Evolutionary conservation across 1,140 invertebrate genomes (phyloP).

Genomic region (Chrysomallon squamiferum): DNA sequence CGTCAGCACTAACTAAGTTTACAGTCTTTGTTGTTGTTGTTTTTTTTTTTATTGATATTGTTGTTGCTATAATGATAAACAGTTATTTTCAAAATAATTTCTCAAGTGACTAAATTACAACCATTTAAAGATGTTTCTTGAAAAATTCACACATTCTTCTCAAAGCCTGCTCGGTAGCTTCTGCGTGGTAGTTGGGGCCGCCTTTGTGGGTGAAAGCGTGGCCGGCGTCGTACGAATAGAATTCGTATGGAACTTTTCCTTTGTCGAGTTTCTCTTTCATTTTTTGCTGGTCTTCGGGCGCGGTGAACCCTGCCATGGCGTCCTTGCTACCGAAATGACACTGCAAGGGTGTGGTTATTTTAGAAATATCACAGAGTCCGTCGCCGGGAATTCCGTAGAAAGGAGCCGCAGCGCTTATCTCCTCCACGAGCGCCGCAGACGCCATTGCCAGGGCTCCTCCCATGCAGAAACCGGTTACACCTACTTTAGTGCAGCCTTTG

Average conservation of each 20-base stretch:
- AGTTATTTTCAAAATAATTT: too few species aligned
- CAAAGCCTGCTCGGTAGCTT: conserved; percentile 5
- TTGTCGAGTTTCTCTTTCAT: conserved; percentile 21
- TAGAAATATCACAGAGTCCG: conserved; percentile 40
- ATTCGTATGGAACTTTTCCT: conserved; percentile 18
- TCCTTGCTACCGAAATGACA: conserved; percentile 53
- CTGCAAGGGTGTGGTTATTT: conserved; percentile 49
- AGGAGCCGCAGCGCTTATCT: conserved; percentile 47
- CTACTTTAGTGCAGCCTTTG: conserved; percentile 31
- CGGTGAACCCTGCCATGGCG: conserved; percentile 28
- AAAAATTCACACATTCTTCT: conserved; percentile 19
- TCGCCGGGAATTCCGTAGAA: conserved; percentile 54
- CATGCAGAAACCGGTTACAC: conserved; percentile 58
- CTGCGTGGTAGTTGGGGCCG: conserved; percentile 19
- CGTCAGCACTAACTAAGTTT: too few species aligned
- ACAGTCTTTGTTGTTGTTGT: too few species aligned
- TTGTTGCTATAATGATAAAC: too few species aligned
- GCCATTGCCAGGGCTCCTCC: conserved; percentile 54
- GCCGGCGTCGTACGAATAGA: conserved; percentile 20
- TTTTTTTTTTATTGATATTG: too few species aligned
- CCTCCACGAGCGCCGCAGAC: conserved; percentile 36
- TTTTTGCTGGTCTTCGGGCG: conserved; percentile 17
- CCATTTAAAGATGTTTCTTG: conserved; percentile 8
- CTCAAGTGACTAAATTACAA: too few species aligned
- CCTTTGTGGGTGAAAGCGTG: conserved; percentile 28